phyloP scores from a whole-genome alignment of 2,888 invertebrate species.

The Coecobrya sp. region DNA sequence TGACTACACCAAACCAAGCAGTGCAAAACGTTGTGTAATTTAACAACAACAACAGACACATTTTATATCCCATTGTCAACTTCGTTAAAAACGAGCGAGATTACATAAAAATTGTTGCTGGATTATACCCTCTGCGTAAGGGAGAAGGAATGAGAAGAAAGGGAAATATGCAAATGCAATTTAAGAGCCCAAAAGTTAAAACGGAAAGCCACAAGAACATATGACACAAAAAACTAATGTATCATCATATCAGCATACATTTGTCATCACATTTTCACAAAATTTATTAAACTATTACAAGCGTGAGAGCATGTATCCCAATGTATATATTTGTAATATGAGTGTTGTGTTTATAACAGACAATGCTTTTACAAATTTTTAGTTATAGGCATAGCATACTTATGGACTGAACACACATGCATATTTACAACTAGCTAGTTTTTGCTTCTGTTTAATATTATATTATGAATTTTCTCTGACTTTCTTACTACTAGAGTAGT shows the following conservation, averaged over 20 bases:
- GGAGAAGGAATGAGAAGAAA: conserved; percentile 1
- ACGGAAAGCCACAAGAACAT: conserved; percentile 58
- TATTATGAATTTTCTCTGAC: conserved; percentile 18
- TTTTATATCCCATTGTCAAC: conserved; percentile 56
- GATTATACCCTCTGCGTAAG: neutral
- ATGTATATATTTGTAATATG: neutral
- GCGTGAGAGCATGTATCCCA: neutral
- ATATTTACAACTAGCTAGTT: conserved; percentile 14
- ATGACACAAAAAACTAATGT: conserved; percentile 62
- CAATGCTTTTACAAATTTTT: no score
- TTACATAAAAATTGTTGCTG: neutral
- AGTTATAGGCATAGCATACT: no score
- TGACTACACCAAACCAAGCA: neutral
- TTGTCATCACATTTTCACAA: conserved; percentile 73
- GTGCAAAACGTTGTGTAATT: conserved; percentile 6
- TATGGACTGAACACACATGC: no score
- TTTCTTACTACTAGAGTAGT: conserved; percentile 33
- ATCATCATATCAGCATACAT: conserved; percentile 70
- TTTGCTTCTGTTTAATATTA: neutral
- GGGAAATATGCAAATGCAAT: conserved; percentile 49
- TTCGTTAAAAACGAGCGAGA: conserved; percentile 10
- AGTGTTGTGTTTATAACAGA: no score
- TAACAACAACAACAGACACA: conserved; percentile 18
- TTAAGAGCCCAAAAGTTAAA: conserved; percentile 56
- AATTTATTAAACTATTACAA: conserved; percentile 71